Percentiles rank a stretch among this genome's conserved stretches.
These are phyloP conservation scores for Bombus waltoni DNA, from an alignment of 1,140 invertebrate species.

Conservation along the genomic window DNA sequence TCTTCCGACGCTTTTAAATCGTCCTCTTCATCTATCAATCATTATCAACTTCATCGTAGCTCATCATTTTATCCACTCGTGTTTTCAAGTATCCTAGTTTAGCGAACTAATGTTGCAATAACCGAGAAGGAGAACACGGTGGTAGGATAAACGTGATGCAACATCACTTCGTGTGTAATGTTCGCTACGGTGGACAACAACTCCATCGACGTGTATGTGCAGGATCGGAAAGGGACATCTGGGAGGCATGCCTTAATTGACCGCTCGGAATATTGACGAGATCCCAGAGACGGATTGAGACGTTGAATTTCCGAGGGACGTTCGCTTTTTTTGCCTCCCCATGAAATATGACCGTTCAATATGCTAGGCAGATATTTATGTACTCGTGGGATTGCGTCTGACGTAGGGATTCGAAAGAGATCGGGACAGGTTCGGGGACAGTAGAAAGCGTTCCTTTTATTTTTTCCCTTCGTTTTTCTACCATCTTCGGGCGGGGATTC, in stretches of 20 bases:
- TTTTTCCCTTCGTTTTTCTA: slow-evolving; percentile 17
- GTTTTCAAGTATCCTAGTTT: neutral
- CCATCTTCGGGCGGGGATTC: neutral
- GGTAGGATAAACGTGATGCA: slow-evolving; percentile 20
- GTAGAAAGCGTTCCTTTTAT: slow-evolving; percentile 7
- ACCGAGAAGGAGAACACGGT: neutral
- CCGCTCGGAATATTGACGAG: slow-evolving; percentile 74
- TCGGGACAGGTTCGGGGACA: neutral
- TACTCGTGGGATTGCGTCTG: slow-evolving; percentile 60
- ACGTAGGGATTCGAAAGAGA: slow-evolving; percentile 29
- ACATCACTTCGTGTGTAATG: slow-evolving; percentile 31
- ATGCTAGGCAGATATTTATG: slow-evolving; percentile 73
- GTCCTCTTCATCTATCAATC: neutral
- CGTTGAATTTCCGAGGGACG: slow-evolving; percentile 73
- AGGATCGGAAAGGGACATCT: slow-evolving; percentile 66
- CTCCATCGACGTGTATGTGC: slow-evolving; percentile 50
- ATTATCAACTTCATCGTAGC: no score
- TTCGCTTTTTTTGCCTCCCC: slow-evolving; percentile 63
- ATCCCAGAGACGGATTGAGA: slow-evolving; percentile 74
- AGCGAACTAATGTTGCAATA: neutral
- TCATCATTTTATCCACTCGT: no score
- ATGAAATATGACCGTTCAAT: slow-evolving; percentile 75
- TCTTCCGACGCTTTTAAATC: neutral
- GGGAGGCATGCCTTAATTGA: slow-evolving; percentile 75
- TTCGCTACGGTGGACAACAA: slow-evolving; percentile 32